Evolutionary conservation across 2,888 invertebrate genomes (phyloP).

Genomic region (Luperina nickerlii): DNA sequence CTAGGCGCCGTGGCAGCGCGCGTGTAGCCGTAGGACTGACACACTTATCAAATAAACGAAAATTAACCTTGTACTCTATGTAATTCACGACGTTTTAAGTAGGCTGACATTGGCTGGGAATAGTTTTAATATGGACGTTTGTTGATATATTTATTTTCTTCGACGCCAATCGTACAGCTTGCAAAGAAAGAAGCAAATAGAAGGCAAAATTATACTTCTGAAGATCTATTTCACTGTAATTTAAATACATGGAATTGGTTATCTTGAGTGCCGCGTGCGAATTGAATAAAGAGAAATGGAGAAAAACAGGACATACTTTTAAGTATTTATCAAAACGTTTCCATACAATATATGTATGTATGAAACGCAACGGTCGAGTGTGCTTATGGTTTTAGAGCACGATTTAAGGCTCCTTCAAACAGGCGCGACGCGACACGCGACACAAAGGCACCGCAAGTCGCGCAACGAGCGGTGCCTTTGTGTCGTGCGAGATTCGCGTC

Average conservation of each 20-base stretch:
- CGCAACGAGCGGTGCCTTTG: too few species aligned
- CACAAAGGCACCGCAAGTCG: too few species aligned
- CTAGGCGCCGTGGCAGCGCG: conserved; percentile 60
- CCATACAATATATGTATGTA: neutral
- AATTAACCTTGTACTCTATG: conserved; percentile 70
- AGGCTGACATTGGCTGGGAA: conserved; percentile 69
- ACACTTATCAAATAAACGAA: conserved; percentile 66
- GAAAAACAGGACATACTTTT: neutral
- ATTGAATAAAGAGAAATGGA: neutral
- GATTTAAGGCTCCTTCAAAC: too few species aligned
- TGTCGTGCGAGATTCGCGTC: too few species aligned
- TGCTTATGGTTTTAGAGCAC: neutral
- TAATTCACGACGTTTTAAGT: conserved; percentile 68
- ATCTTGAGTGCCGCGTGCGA: neutral
- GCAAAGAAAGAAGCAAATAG: conserved; percentile 2
- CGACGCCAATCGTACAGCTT: conserved; percentile 6
- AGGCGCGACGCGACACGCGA: too few species aligned
- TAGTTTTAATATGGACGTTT: conserved; percentile 63
- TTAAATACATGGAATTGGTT: neutral
- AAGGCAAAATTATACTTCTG: neutral
- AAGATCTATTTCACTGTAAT: neutral
- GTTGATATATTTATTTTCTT: conserved; percentile 52
- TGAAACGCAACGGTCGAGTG: neutral
- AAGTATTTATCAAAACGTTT: neutral
- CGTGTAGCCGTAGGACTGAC: conserved; percentile 55